Evolutionary conservation across 2,797 vertebrate species (phyloP).

Genomic region (Melopsittacus undulatus): DNA sequence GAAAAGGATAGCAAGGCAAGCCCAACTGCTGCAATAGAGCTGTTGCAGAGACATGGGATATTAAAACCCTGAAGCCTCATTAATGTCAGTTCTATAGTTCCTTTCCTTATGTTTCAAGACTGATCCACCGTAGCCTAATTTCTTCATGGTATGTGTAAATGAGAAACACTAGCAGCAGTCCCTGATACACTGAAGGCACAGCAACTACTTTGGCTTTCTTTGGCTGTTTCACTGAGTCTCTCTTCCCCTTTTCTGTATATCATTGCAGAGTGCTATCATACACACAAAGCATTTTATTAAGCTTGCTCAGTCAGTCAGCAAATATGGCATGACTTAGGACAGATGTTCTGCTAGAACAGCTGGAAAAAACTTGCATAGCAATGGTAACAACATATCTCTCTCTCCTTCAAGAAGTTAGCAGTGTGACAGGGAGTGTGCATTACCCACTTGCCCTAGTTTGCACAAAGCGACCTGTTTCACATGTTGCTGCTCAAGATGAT

Average conservation of each 20-base stretch:
- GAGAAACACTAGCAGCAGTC: not conserved
- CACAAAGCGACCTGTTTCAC: not conserved
- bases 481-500: not conserved
- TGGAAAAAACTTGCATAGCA: not conserved
- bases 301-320: not conserved
- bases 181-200: not conserved
- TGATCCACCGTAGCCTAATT: not conserved
- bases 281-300: not conserved
- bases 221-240: not conserved
- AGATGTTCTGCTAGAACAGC: not conserved
- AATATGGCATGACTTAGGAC: not conserved
- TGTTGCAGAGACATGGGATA: not conserved
- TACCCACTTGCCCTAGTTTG: not conserved
- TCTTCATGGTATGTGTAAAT: not conserved
- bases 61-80: not conserved
- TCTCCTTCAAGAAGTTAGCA: not conserved
- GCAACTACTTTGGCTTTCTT: not conserved
- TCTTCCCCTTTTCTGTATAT: not conserved
- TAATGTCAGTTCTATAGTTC: not conserved
- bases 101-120: not conserved
- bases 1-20: not conserved
- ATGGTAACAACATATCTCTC: not conserved
- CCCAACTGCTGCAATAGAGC: not conserved
- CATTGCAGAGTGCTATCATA: not conserved
- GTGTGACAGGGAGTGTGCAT: not conserved